phyloP scores from a whole-genome alignment of 1,140 invertebrate genomes.

The Palaemon carinicauda region DNA sequence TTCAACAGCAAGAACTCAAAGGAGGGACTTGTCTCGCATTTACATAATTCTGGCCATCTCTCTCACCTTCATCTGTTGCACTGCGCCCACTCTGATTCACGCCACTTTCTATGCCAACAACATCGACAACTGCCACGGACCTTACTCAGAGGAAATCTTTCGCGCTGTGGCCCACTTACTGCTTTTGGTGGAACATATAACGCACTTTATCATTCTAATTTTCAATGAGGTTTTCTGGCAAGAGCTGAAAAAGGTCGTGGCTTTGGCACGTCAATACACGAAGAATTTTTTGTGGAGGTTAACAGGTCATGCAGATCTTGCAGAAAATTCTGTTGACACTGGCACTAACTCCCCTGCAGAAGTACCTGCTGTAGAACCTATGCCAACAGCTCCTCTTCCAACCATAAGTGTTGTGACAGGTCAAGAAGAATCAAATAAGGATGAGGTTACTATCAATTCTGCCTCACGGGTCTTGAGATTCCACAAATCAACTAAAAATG shows the following conservation, averaged over 20 bases:
- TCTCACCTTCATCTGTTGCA: conserved; percentile 10
- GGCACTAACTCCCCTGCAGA: too few relatives aligned
- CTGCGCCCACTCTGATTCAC: conserved; percentile 3
- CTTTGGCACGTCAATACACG: neutral
- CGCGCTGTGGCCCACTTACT: conserved; percentile 35
- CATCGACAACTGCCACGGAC: conserved; percentile 21
- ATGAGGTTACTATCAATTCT: neutral
- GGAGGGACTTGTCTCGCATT: conserved; percentile 29
- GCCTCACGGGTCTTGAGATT: neutral
- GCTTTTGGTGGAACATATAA: conserved; percentile 22
- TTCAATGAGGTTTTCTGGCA: conserved; percentile 19
- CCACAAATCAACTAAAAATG: neutral
- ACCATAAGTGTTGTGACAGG: too few relatives aligned
- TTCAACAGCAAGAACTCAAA: neutral
- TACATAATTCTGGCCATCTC: conserved; percentile 34
- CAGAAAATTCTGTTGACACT: neutral
- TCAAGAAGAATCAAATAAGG: neutral
- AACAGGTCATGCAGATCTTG: neutral
- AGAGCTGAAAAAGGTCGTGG: neutral
- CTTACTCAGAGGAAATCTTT: conserved; percentile 25
- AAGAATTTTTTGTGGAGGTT: neutral
- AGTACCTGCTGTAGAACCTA: too few relatives aligned
- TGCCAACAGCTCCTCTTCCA: too few relatives aligned
- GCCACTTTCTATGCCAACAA: conserved; percentile 5
- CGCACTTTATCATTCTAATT: conserved; percentile 5